Evolutionary conservation across 2,113 vertebrate genomes (phyloP).

Genomic region (Tragulus kanchil): DNA sequence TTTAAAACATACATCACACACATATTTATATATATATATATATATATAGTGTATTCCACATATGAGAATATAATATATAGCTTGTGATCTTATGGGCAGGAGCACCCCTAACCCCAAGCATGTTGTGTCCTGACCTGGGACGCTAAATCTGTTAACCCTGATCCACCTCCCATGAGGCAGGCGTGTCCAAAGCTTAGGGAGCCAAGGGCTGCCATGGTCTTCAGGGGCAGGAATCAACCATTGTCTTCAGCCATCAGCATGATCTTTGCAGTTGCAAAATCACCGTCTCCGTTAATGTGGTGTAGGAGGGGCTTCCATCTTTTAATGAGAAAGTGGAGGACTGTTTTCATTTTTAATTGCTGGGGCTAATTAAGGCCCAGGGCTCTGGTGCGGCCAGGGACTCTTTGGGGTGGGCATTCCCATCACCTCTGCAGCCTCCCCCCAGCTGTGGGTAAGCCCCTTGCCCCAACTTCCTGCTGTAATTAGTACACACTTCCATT

Average conservation of each 20-base stretch:
- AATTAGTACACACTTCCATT: conserved; percentile 86
- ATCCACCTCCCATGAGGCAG: conserved; percentile 93
- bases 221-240: conserved; percentile 84
- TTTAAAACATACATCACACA: background rate
- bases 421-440: conserved; percentile 74
- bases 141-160: conserved; percentile 93
- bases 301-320: conserved; percentile 83
- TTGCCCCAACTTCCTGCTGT: conserved; percentile 86
- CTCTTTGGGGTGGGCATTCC: conserved; percentile 76
- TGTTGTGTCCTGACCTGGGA: conserved; percentile 88
- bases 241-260: conserved; percentile 86
- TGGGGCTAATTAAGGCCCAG: conserved; percentile 85
- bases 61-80: conserved; percentile 56
- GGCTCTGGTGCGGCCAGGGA: conserved; percentile 73
- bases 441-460: conserved; percentile 78
- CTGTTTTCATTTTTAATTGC: conserved; percentile 88
- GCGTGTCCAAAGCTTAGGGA: conserved; percentile 86
- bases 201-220: conserved; percentile 82
- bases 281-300: conserved; percentile 55
- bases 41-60: background rate
- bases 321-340: conserved; percentile 88
- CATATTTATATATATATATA: background rate
- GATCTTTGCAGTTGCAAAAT: conserved; percentile 78
- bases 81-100: conserved; percentile 87
- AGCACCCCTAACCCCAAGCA: conserved; percentile 83